Conservation (phyloP, 2,888 invertebrate species). For the Troides aeacus region DNA sequence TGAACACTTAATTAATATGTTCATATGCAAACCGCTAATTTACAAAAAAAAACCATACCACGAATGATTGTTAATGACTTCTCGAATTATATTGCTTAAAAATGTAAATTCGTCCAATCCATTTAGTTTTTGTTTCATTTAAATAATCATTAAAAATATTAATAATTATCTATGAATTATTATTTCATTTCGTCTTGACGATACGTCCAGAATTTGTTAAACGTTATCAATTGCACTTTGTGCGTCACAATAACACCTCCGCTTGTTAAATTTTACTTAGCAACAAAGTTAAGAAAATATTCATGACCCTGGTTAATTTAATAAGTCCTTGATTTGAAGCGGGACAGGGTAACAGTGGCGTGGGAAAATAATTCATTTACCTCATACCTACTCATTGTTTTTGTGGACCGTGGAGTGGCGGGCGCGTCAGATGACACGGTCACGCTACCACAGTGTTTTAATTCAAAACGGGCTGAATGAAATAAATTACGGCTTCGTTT, state of each 20-base stretch:
- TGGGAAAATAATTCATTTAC: conserved; percentile 56
- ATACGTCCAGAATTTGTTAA: no score
- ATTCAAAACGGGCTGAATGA: conserved; percentile 17
- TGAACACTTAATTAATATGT: neutral
- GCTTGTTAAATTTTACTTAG: conserved; percentile 1
- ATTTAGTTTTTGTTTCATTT: neutral
- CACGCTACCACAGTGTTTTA: conserved; percentile 50
- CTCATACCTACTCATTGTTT: conserved; percentile 47
- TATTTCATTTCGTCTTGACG: no score
- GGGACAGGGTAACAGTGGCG: conserved; percentile 41
- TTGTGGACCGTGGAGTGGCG: conserved; percentile 53
- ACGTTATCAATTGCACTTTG: no score
- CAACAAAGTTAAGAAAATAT: conserved; percentile 24
- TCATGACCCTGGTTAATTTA: conserved; percentile 30
- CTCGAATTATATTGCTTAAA: neutral
- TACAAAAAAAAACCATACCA: neutral
- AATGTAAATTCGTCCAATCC: no score
- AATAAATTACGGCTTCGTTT: neutral
- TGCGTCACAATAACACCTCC: neutral
- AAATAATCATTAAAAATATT: neutral
- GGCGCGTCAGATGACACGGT: conserved; percentile 57
- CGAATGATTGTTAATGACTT: neutral
- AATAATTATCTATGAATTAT: no score
- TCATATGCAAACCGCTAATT: neutral
- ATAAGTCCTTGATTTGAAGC: conserved; percentile 33